Evolutionary conservation across 2,113 vertebrate species (phyloP).

Genomic region (Columba livia): DNA sequence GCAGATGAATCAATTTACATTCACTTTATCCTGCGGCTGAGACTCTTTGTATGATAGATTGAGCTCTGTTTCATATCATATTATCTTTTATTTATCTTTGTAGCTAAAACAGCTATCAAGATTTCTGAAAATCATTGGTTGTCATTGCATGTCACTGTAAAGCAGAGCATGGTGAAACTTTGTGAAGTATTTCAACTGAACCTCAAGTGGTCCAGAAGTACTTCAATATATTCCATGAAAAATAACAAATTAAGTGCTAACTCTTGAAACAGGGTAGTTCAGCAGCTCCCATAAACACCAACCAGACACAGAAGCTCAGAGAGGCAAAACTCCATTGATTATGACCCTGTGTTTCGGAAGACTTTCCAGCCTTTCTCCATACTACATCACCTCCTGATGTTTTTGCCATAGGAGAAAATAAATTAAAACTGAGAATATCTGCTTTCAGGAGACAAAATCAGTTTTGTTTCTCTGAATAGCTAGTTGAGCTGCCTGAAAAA

Average conservation of each 20-base stretch:
- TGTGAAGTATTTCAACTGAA: neutral
- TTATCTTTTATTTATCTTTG: conserved; percentile 4
- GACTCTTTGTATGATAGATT: neutral
- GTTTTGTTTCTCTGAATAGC: neutral
- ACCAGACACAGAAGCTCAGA: neutral
- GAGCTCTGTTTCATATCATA: neutral
- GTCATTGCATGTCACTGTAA: neutral
- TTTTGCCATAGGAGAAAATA: neutral
- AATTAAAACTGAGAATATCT: neutral
- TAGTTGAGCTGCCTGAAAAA: neutral
- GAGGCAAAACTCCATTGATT: neutral
- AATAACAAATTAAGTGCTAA: neutral
- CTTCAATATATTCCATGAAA: neutral
- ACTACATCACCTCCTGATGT: neutral
- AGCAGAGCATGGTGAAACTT: neutral
- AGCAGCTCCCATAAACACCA: neutral
- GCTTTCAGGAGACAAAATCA: neutral
- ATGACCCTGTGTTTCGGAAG: neutral
- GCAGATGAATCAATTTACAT: neutral
- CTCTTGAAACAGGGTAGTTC: neutral
- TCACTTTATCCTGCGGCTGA: neutral
- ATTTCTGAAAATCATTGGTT: neutral
- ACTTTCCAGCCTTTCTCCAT: neutral
- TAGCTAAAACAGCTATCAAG: neutral
- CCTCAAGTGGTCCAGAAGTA: neutral